Evolutionary conservation across 2,113 vertebrate genomes (phyloP), one percentile per base, ranked within the genome.

Genomic region (Perca schrenkii): DNA sequence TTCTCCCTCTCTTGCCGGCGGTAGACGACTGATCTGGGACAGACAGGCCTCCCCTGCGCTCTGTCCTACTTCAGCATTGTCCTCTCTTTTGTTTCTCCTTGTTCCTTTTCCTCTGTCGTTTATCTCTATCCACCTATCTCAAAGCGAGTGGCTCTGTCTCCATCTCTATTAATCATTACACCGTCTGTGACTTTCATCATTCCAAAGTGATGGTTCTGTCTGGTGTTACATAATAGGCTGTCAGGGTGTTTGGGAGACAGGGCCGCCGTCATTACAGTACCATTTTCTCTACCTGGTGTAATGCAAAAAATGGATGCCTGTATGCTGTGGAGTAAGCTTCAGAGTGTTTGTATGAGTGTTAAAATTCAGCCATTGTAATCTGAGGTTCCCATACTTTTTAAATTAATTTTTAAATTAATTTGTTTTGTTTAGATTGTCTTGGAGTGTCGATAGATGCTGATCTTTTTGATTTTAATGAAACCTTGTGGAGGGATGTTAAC

Each of bases 21-120:
- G 89, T 93, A 88, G 92, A 94, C 57, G 84, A 85, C 89, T 91
- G 93, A 96, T 93, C 93, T 95, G 95, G 95, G 94, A 94, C 95
- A 94, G 91, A 86, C 87, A 53, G 60, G 85, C 87, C 90, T 95
- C 95, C 94, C 94, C 89, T 93, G 94, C 54, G 95, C 88, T 93
- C 90, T 94, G 94, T 92, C 95, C 95, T 94, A 96, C 90, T 95
- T 95, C 90, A 81, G 58, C 64, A 11, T 62, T 62, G 88, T 89
- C 88, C 89, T 94, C 80, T 89, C 88, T 74, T 67, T 74, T 65
- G 50, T 89, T 67, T 88, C 82, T 80, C 69, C 87, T 74, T 58
- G 47, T 86, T 84, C 83, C 87, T 65, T 57, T 66, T 28, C 73
- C 53, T 83, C 64, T 74, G 74, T 79, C 75, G 6, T 74, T 74